Evolutionary conservation across 2,888 invertebrate species (phyloP).

Genomic region (Ectobius pallidus): DNA sequence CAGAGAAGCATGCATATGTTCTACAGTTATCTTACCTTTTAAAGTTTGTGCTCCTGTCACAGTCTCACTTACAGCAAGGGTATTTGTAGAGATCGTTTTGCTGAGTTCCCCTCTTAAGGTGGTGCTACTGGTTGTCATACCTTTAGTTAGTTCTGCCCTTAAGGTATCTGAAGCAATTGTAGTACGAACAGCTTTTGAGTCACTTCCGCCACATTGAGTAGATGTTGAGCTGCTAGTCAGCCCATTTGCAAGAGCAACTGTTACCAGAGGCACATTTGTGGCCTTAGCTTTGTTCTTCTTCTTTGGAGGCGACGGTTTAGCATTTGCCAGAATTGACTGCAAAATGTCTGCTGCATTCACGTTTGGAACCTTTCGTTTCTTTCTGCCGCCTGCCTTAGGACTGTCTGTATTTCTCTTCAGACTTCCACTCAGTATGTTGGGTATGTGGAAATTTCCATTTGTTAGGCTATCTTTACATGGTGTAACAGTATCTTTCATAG

Average conservation of each 20-base stretch:
- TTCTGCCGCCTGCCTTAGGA: background rate
- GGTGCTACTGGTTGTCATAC: constrained; percentile 1
- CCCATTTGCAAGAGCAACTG: constrained; percentile 25
- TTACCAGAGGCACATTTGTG: constrained; percentile 4
- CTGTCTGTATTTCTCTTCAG: constrained; percentile 11
- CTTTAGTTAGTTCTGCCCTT: constrained; percentile 13
- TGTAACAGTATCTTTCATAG: background rate
- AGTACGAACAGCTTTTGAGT: constrained; percentile 11
- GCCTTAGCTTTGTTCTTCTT: constrained; percentile 12
- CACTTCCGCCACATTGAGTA: background rate
- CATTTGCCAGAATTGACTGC: constrained; percentile 10
- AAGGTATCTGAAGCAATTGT: background rate
- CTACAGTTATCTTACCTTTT: too few species aligned
- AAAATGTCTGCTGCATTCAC: constrained; percentile 24
- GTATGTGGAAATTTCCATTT: constrained; percentile 17
- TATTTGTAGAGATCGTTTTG: too few species aligned
- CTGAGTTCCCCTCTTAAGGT: too few species aligned
- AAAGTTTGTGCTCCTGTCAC: too few species aligned
- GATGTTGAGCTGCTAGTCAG: background rate
- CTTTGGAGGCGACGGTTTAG: too few species aligned
- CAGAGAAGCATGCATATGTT: too few species aligned
- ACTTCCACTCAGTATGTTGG: constrained; percentile 21
- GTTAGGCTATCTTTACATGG: background rate
- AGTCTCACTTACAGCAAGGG: too few species aligned
- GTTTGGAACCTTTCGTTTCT: background rate